Evolutionary conservation across 2,797 vertebrate species (phyloP).

Genomic region (Platalea minor): DNA sequence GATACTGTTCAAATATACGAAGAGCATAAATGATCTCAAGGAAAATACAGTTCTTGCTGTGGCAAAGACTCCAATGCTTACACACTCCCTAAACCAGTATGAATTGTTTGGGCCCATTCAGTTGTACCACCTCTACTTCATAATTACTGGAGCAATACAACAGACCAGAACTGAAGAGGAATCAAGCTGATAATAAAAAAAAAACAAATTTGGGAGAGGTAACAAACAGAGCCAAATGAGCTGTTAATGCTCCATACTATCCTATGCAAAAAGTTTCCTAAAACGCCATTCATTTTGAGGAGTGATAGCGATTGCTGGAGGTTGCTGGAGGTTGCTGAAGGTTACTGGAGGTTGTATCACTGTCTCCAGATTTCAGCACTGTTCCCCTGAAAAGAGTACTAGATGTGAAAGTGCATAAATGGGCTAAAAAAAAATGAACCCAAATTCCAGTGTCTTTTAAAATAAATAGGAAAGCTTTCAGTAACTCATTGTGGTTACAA

Average conservation of each 20-base stretch:
- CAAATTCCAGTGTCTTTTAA: background rate
- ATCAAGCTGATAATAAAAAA: slow-evolving; percentile 29
- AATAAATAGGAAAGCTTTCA: background rate
- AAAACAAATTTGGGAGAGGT: background rate
- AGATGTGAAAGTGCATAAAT: slow-evolving; percentile 1
- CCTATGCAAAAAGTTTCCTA: background rate
- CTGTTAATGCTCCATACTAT: background rate
- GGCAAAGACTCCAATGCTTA: slow-evolving; percentile 21
- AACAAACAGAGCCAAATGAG: slow-evolving; percentile 2
- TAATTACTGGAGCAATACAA: slow-evolving; percentile 40
- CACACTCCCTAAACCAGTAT: background rate
- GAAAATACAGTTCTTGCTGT: slow-evolving; percentile 36
- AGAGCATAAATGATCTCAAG: slow-evolving; percentile 41
- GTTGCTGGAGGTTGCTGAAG: background rate
- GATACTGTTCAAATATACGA: slow-evolving; percentile 31
- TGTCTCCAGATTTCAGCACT: background rate
- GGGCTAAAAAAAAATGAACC: slow-evolving; percentile 12
- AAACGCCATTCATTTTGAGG: background rate
- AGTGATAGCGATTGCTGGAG: background rate
- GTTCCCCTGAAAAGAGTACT: background rate
- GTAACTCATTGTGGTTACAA: background rate
- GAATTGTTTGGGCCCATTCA: slow-evolving; percentile 19
- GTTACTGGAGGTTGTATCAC: background rate
- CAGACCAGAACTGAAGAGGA: slow-evolving; percentile 43
- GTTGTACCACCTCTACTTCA: slow-evolving; percentile 36